Percentiles rank a stretch among this genome's conserved stretches.
phyloP scores from a whole-genome alignment of 2,888 invertebrate genomes.

The Leptopilina drosophilae region DNA sequence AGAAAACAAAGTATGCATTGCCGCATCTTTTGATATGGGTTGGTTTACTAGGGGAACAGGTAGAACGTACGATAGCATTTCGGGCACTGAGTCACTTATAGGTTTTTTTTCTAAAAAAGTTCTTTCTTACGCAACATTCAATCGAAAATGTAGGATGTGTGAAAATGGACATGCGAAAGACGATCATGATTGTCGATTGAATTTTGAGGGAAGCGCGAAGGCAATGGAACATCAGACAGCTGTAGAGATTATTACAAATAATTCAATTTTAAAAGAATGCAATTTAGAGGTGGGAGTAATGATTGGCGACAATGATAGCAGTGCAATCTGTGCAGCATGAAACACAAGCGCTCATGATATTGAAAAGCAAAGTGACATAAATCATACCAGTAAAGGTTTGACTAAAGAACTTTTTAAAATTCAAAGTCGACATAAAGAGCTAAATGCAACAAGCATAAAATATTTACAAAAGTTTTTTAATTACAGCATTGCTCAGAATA shows the following conservation, averaged over 20 bases:
- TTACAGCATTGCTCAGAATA: conserved; percentile 53
- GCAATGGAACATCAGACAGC: neutral
- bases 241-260: conserved; percentile 1
- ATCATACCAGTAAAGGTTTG: conserved; percentile 58
- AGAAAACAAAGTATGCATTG: too few species aligned
- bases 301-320: conserved; percentile 59
- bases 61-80: too few species aligned
- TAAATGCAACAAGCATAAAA: conserved; percentile 47
- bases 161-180: neutral
- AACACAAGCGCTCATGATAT: conserved; percentile 52
- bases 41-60: too few species aligned
- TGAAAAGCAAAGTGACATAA: conserved; percentile 59
- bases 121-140: neutral
- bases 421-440: conserved; percentile 50
- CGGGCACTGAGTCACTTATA: too few species aligned
- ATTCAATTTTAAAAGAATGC: conserved; percentile 44
- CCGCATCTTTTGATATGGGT: too few species aligned
- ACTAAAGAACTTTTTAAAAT: conserved; percentile 51
- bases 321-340: conserved; percentile 55
- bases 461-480: conserved; percentile 52
- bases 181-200: neutral
- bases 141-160: neutral
- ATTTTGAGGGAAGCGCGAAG: neutral
- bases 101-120: too few species aligned
- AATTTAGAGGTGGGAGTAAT: conserved; percentile 56